Base-by-base conservation (phyloP, 2,888 invertebrate genomes). In the Tipula vernalis region DNA sequence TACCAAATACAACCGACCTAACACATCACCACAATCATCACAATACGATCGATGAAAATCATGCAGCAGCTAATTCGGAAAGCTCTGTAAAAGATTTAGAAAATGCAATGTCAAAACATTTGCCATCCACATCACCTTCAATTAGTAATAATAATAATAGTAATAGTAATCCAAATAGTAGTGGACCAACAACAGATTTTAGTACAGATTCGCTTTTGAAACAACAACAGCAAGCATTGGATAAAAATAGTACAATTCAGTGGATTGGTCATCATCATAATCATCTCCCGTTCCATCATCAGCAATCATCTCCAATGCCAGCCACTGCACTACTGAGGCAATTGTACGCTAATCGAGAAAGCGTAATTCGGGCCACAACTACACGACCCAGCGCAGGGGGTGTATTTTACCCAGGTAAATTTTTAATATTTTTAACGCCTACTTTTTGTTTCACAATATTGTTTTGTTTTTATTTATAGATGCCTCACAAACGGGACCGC, bases 91-190 rank as follows among this genome's bases (percentile, higher is more conserved):
- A 98, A 91, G 98, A 98, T 89, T 92, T 98, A 89, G 98, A 98
- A 91, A 97, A 98, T 90, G 98, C 97, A 85, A 98, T 98, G 98
- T 98, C 98, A 28, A 98, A 98, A 90, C 98, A 98, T 92, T 92
- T 98, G 87, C 96, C 96, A 3, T 93, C 93, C 39, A 90, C 92
- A 0, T 90, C 91, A 86, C 92, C 94, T 0, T 39, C 86, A 85
- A 83, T 39, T 57, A 42, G 71, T 36, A 87, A 36, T 44, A 86
- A 42, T 39, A 71, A 86, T 51, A 86, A 41, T 42, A 83, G 92
- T 93, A 8, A 85, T 85, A 42, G 41, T 10, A 85, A 42, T 44
- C 93, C 93, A 8, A 87, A 88, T n/a, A 88, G 87, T 28, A 91
- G 92, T n/a, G 95, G 95, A 89, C 94, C 95, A 89, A 95, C 96